Conservation (phyloP, 2,888 invertebrate genomes). For the Thyatira batis region DNA sequence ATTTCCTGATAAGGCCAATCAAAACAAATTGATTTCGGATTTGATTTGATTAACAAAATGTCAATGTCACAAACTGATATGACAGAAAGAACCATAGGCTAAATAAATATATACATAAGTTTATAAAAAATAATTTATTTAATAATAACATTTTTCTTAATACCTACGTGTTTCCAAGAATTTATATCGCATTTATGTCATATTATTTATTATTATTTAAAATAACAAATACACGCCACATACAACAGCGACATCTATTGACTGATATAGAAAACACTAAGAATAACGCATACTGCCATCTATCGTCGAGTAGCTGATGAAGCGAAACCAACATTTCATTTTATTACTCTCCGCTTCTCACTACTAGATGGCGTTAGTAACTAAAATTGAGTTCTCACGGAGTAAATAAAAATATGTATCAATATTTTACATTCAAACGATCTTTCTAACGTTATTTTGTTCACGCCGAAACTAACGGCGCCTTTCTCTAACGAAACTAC, state of each 20-base stretch:
- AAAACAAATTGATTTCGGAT: constrained; percentile 11
- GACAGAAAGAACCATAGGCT: not conserved
- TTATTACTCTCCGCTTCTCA: constrained; percentile 2
- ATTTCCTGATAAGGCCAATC: constrained; percentile 19
- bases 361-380: constrained; percentile 18
- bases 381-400: too few species aligned
- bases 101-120: not conserved
- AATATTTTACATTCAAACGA: too few species aligned
- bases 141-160: not conserved
- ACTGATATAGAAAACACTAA: not conserved
- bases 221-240: not conserved
- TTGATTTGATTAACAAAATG: constrained; percentile 8
- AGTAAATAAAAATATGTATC: too few species aligned
- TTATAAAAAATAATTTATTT: not conserved
- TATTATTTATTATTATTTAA: not conserved
- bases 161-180: not conserved
- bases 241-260: constrained; percentile 8
- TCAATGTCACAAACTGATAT: constrained; percentile 6
- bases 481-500: constrained; percentile 12
- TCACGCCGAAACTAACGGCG: too few species aligned
- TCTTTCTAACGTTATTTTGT: too few species aligned
- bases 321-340: not conserved
- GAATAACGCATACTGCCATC: constrained; percentile 18
- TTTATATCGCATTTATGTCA: not conserved
- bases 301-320: constrained; percentile 12